Evolutionary conservation across 1,140 invertebrate species (phyloP), one percentile per base, ranked within the genome.

Genomic region (Pachyrhynchus sulphureomaculatus): DNA sequence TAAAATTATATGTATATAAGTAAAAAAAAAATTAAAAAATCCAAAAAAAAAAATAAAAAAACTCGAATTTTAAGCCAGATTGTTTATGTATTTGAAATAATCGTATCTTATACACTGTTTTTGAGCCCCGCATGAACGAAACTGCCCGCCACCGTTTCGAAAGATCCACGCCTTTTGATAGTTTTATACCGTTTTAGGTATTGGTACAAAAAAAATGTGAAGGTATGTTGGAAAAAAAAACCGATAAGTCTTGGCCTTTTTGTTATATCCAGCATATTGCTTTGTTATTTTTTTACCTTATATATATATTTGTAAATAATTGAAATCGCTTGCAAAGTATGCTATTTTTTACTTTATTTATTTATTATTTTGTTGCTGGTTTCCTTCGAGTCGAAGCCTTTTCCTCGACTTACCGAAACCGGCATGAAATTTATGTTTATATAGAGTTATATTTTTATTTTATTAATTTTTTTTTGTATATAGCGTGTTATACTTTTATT

Each of bases 1-100:
- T 72, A 74, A 74, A 71, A 73, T 71, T 75, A 75, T 76, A 75
- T 75, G 72, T 76, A 74, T 76, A 76, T 72, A 75, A 68, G 12
- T 29, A 29, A 64, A 68, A 64, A 65, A 68, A 34, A 70, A 66
- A 72, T 60, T 66, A 68, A 34, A 70, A 66, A 72, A 63, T 67
- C 66, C n/a, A n/a, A 51, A 62, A 66, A 64, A 67, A 64, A 64
- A 68, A 65, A 67, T 64, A 64, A 65, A 71, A 66, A 57, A 70
- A 65, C 69, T 72, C 69, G 68, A 72, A 73, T 72, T 72, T 72
- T 72, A 72, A 71, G 54, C 48, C 67, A 73, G 70, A 75, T 72
- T 69, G 68, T 75, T 75, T 75, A 73, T 73, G 71, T 74, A 73
- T 73, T 70, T 58, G 32, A 71, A 73, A 56, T 73, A 68, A 69